Base-by-base conservation (phyloP, 2,797 vertebrate genomes). In the Epinephelus coioides region DNA sequence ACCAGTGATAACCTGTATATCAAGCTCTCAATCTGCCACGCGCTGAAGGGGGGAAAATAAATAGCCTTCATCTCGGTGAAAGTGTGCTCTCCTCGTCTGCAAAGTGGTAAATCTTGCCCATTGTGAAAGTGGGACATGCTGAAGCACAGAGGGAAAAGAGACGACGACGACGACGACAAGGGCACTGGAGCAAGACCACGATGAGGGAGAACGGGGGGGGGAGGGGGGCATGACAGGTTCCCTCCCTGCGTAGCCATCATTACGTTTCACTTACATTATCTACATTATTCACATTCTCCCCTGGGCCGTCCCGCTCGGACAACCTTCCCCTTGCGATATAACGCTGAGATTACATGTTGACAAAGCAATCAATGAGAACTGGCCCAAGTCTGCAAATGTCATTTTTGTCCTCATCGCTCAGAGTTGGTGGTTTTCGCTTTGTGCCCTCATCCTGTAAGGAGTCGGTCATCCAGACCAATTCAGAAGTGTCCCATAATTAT, bases 11-110 rank as follows among this genome's bases (percentile, higher is more conserved):
- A 92, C 92, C 92, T 93, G 91, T 82, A 93, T 93, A 93, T 93
- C 88, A 88, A 93, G 91, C 91, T 93, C 93, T 93, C 92, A 94
- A 93, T 93, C 92, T 93, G 91, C 91, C 92, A 92, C 56, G 0
- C 49, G 60, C 83, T 85, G 88, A 91, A 85, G 73, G 79, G 25
- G 68, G 87, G 78, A 38, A 85, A 91, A 94, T 93, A 93, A 93
- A 93, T 94, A 86, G 90, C 86, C 87, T 91, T 87, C 87, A 85
- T 91, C 84, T 89, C 10, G 1, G 81, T 50, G 70, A 88, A 82
- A 85, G 80, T 73, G 79, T 47, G 80, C 72, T 81, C 82, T 73
- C 69, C 73, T 86, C 79, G 77, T 86, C 86, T 78, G 81, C 81
- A 86, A 66, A 90, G 85, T 84, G 92, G 86, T 87, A 86, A 91